Conservation (phyloP, 2,113 vertebrate genomes). For the Proterorhinus semilunaris region DNA sequence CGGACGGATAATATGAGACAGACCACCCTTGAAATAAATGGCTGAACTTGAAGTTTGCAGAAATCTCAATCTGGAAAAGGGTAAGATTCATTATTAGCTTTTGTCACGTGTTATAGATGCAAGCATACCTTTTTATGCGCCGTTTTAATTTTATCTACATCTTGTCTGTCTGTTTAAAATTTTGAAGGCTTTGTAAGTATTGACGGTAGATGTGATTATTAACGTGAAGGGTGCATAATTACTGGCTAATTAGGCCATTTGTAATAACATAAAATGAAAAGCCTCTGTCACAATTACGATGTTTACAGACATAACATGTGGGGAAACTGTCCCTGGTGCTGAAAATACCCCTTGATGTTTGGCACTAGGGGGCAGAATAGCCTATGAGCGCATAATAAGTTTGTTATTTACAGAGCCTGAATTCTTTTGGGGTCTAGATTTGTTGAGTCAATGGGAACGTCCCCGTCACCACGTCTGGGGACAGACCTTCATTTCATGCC, state of each 20-base stretch:
- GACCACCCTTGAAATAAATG: conserved; percentile 78
- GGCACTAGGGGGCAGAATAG: conserved; percentile 70
- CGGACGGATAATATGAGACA: conserved; percentile 52
- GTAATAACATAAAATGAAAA: neutral
- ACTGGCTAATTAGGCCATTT: neutral
- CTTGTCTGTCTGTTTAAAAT: no score
- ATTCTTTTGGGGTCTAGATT: neutral
- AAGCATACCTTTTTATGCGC: conserved; percentile 35
- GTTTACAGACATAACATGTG: neutral
- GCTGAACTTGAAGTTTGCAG: conserved; percentile 95
- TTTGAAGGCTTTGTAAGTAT: neutral
- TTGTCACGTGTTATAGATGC: neutral
- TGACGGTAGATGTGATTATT: neutral
- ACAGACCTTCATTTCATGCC: conserved; percentile 18
- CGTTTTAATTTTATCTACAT: conserved; percentile 23
- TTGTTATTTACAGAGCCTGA: conserved; percentile 8
- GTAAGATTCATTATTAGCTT: conserved; percentile 71
- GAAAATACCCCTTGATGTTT: conserved; percentile 41
- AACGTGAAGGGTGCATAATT: neutral
- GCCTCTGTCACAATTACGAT: neutral
- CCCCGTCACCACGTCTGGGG: neutral
- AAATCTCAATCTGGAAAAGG: conserved; percentile 89
- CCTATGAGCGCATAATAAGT: neutral
- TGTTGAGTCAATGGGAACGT: conserved; percentile 15
- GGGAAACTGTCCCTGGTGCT: conserved; percentile 63